Evolutionary conservation across 30 jellyfish, hydroid and myxozoan species (phyloP), one percentile per base, ranked within the genome.

Genomic region (Calvadosia cruxmelitensis): DNA sequence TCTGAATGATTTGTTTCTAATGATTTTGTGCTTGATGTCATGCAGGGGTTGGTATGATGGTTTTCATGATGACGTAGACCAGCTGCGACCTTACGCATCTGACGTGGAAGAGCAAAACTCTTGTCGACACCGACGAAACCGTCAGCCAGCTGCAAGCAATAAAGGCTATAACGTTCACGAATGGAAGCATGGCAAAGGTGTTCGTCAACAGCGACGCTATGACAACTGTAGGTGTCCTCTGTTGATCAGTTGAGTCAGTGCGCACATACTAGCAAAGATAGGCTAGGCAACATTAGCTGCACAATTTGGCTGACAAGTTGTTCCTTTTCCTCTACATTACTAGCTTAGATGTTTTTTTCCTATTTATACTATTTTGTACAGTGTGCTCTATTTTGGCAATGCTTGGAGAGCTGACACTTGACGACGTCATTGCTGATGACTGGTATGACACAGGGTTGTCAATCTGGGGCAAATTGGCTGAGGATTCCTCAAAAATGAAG

Each of bases 201-300:
- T 79, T 1, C 70, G 92, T 16, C 77, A 72, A 35, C 49, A 79
- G 50, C 48, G 92, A 50, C 63, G 92, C 33, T 69, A 33, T 64
- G 92, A 79, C n/a, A 70, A 79, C 71, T 70, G 92, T 79, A 50
- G 33, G 92, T 48, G n/a, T n/a, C n/a, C n/a, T n/a, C n/a, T n/a
- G n/a, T n/a, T n/a, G n/a, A n/a, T n/a, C n/a, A n/a, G n/a, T n/a
- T n/a, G n/a, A n/a, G n/a, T n/a, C n/a, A n/a, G n/a, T n/a, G n/a
- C n/a, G n/a, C n/a, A n/a, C n/a, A 5, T 5, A 20, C 20, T 42
- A 42, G 57, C 20, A 42, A 42, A 5, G 57, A 42, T 42, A 42
- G 57, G n/a, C n/a, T n/a, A n/a, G n/a, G n/a, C n/a, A n/a, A n/a
- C n/a, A n/a, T n/a, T n/a, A n/a, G n/a, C n/a, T n/a, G n/a, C n/a